phyloP scores from a whole-genome alignment of 2,113 vertebrate genomes.

The Bungarus multicinctus region DNA sequence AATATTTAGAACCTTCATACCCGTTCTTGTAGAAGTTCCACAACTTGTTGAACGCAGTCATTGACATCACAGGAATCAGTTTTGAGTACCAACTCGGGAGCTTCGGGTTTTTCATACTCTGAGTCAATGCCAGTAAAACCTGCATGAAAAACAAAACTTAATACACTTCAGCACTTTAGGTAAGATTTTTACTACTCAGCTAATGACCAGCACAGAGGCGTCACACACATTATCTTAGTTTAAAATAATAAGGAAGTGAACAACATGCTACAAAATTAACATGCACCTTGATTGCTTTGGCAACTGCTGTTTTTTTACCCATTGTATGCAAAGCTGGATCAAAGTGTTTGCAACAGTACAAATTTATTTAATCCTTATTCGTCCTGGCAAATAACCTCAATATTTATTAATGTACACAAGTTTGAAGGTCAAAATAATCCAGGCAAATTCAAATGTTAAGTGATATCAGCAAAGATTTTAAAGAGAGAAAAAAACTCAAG shows the following conservation, averaged over 20 bases:
- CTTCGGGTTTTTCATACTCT: slow-evolving; percentile 95
- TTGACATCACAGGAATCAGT: slow-evolving; percentile 94
- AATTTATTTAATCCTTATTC: background rate
- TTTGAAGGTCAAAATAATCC: background rate
- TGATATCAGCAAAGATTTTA: background rate
- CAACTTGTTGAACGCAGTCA: slow-evolving; percentile 91
- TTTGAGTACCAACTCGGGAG: slow-evolving; percentile 94
- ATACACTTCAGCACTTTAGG: background rate
- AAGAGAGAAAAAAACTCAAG: background rate
- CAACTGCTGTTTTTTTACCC: background rate
- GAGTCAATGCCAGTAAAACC: slow-evolving; percentile 98
- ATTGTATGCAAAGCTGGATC: background rate
- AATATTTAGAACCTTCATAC: slow-evolving; percentile 65
- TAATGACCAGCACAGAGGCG: background rate
- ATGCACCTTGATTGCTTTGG: background rate
- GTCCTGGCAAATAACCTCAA: background rate
- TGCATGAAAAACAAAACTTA: slow-evolving; percentile 49
- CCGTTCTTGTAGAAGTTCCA: slow-evolving; percentile 95
- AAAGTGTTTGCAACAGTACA: background rate
- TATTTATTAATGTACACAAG: background rate
- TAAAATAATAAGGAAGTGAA: background rate
- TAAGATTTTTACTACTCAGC: background rate
- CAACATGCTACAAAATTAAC: background rate
- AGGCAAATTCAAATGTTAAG: background rate
- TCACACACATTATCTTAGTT: background rate